phyloP scores from a whole-genome alignment of 2,888 invertebrate species.

The Tigriopus californicus region DNA sequence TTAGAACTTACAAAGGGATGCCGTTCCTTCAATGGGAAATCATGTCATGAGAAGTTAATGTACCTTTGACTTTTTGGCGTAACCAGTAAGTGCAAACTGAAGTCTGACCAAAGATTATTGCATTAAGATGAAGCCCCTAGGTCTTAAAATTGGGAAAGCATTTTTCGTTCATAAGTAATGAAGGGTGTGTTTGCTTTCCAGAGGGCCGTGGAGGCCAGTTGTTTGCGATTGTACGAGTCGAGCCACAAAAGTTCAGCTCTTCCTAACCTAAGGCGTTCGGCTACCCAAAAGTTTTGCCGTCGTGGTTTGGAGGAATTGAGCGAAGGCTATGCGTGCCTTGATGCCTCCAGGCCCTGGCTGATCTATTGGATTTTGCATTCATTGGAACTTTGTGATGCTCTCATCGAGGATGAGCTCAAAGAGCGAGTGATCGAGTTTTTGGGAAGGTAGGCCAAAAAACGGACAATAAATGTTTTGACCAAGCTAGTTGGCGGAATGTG shows the following conservation, averaged over 20 bases:
- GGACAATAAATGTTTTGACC: too few relatives aligned
- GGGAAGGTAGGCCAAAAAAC: conserved; percentile 29
- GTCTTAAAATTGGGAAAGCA: too few relatives aligned
- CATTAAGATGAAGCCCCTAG: too few relatives aligned
- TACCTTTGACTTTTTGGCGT: too few relatives aligned
- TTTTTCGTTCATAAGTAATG: too few relatives aligned
- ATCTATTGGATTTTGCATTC: conserved; percentile 93
- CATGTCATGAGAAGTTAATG: too few relatives aligned
- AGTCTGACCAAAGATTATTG: too few relatives aligned
- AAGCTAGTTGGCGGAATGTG: too few relatives aligned
- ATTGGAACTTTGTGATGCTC: conserved; percentile 51
- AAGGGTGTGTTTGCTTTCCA: neutral
- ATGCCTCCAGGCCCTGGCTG: conserved; percentile 90
- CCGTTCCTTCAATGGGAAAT: too few relatives aligned
- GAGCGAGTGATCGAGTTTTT: conserved; percentile 40
- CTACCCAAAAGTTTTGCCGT: conserved; percentile 45
- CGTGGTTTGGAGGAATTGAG: conserved; percentile 47
- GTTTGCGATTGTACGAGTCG: neutral
- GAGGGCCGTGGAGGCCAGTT: neutral
- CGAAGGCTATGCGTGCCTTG: conserved; percentile 52
- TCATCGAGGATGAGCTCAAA: conserved; percentile 37
- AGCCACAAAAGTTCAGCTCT: conserved; percentile 21
- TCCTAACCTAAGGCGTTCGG: conserved; percentile 40
- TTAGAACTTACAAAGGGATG: too few relatives aligned
- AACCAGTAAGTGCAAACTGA: too few relatives aligned